phyloP scores from a whole-genome alignment of 2,888 invertebrate species.

The Agrotis segetum region DNA sequence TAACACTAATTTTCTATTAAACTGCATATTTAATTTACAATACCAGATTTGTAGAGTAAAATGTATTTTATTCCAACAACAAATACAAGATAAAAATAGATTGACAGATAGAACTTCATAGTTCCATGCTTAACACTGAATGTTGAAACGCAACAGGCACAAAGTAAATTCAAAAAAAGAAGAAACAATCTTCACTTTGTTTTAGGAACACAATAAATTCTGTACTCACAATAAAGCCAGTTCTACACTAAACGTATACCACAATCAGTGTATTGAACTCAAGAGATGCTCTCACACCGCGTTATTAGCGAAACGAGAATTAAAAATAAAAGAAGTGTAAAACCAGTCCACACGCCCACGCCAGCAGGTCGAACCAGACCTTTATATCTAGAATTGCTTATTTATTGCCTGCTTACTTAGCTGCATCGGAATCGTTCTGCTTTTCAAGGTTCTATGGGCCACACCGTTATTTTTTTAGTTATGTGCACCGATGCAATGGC shows the following conservation, averaged over 20 bases:
- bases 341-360: conserved; percentile 77
- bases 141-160: background rate
- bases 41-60: background rate
- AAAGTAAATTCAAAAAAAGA: conserved; percentile 1
- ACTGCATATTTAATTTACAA: conserved; percentile 5
- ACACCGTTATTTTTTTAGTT: conserved; percentile 61
- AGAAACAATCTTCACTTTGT: conserved; percentile 16
- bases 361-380: conserved; percentile 67
- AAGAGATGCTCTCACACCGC: conserved; percentile 72
- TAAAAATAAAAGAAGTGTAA: conserved; percentile 67
- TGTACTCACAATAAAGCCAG: conserved; percentile 26
- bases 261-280: conserved; percentile 74
- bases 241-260: conserved; percentile 51
- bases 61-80: background rate
- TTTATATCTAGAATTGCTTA: conserved; percentile 76
- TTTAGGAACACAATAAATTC: conserved; percentile 42
- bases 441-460: conserved; percentile 58
- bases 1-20: conserved; percentile 7
- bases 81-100: background rate
- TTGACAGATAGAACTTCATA: background rate
- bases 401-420: conserved; percentile 74
- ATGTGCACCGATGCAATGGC: conserved; percentile 14
- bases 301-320: conserved; percentile 79
- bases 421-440: conserved; percentile 50
- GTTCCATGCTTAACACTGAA: background rate